A percentile compares a stretch with the other conserved stretches of the same genome.
Conservation (phyloP, 2,888 invertebrate species). For the Eilema caniola region DNA sequence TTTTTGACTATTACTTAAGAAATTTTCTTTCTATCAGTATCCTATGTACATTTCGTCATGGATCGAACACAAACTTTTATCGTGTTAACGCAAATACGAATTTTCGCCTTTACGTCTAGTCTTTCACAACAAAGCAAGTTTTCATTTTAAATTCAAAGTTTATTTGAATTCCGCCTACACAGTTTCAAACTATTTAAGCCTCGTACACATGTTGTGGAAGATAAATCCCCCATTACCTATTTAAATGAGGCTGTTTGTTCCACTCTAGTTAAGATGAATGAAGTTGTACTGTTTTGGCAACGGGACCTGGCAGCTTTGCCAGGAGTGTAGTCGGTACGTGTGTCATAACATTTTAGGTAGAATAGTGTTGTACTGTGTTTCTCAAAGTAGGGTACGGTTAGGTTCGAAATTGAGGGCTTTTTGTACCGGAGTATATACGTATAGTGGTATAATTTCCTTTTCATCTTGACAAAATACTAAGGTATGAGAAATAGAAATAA, state of each 20-base stretch:
- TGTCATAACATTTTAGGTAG: neutral
- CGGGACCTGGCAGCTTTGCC: slow-evolving; percentile 9
- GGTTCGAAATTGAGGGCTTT: too few relatives aligned
- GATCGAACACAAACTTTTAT: too few relatives aligned
- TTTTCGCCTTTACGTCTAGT: too few relatives aligned
- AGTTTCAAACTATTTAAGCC: neutral
- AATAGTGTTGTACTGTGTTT: neutral
- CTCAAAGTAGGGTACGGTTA: neutral
- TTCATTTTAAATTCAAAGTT: neutral
- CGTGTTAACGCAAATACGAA: too few relatives aligned
- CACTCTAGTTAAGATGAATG: slow-evolving; percentile 25
- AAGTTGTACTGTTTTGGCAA: slow-evolving; percentile 24
- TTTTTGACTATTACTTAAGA: too few relatives aligned
- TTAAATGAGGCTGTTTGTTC: slow-evolving; percentile 18
- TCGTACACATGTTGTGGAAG: slow-evolving; percentile 7
- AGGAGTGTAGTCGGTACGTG: slow-evolving; percentile 10
- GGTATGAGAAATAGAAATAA: too few relatives aligned
- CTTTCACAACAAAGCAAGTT: neutral
- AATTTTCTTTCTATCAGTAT: too few relatives aligned
- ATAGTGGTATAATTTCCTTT: too few relatives aligned
- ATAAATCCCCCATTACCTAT: slow-evolving; percentile 6
- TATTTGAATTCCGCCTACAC: neutral
- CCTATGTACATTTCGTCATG: too few relatives aligned
- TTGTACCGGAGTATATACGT: neutral
- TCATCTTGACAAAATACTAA: too few relatives aligned